phyloP scores from a whole-genome alignment of 2,888 invertebrate genomes.

The Clepsis dumicolana region DNA sequence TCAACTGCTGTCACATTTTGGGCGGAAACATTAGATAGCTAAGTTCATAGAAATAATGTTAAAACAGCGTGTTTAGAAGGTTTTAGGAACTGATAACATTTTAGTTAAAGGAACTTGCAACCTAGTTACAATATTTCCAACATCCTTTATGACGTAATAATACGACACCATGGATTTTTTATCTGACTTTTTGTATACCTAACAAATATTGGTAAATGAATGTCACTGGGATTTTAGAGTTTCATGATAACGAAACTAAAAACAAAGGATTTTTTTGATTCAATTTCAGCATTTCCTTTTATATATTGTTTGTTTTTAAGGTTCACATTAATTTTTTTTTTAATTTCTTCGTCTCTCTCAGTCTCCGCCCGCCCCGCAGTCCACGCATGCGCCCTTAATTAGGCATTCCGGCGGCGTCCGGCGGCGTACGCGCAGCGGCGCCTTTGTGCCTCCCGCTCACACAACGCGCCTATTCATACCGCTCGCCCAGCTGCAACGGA shows the following conservation, averaged over 20 bases:
- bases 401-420: constrained; percentile 83
- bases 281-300: no score
- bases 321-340: not conserved
- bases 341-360: constrained; percentile 27
- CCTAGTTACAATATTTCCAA: not conserved
- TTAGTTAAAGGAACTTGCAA: not conserved
- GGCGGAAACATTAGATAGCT: not conserved
- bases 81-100: not conserved
- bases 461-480: constrained; percentile 82
- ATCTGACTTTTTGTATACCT: no score
- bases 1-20: not conserved
- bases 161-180: no score
- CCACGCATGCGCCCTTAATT: constrained; percentile 85
- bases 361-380: constrained; percentile 56
- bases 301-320: no score
- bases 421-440: constrained; percentile 82
- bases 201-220: no score
- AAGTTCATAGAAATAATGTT: not conserved
- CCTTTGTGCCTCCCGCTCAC: constrained; percentile 80
- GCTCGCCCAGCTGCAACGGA: constrained; percentile 53
- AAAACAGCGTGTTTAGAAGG: not conserved
- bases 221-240: no score
- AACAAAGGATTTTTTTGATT: not conserved
- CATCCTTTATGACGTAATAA: no score
- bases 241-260: no score